phyloP scores from a whole-genome alignment of 2,113 vertebrate genomes.

The Pelvicachromis taeniatus region DNA sequence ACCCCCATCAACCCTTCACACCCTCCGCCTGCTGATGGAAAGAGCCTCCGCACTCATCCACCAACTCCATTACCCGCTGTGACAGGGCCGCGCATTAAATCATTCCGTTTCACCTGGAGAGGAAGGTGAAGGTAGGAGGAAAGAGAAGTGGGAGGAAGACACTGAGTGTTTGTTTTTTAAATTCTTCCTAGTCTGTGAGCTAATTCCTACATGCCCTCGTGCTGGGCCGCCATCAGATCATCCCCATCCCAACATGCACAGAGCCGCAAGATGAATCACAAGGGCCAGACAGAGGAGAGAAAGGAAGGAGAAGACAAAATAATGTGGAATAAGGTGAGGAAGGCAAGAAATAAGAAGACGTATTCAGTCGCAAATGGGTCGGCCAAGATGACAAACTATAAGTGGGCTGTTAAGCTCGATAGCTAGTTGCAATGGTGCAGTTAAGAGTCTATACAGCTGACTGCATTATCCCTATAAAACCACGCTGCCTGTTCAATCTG shows the following conservation, averaged over 20 bases:
- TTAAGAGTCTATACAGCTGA: constrained; percentile 27
- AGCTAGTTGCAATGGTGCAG: constrained; percentile 48
- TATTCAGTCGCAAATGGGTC: constrained; percentile 75
- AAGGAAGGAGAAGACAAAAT: background rate
- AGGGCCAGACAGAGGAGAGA: constrained; percentile 35
- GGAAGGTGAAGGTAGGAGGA: constrained; percentile 33
- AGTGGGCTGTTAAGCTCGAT: constrained; percentile 76
- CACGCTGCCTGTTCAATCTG: constrained; percentile 2
- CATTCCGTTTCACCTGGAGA: constrained; percentile 66
- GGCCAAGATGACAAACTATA: constrained; percentile 69
- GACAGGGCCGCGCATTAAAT: constrained; percentile 64
- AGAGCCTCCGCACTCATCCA: constrained; percentile 40
- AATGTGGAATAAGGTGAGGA: constrained; percentile 7
- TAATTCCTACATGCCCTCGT: constrained; percentile 29
- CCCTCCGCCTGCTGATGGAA: constrained; percentile 32
- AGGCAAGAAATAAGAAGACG: constrained; percentile 51
- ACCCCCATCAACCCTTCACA: constrained; percentile 27
- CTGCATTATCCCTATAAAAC: constrained; percentile 13
- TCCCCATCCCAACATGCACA: constrained; percentile 32
- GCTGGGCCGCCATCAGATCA: constrained; percentile 20
- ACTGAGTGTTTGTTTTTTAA: background rate
- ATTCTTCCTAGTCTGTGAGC: constrained; percentile 8
- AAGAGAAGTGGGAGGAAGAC: background rate
- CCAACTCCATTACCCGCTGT: constrained; percentile 64
- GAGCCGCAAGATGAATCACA: constrained; percentile 53